phyloP scores from a whole-genome alignment of 2,113 vertebrate species.

The Aptenodytes patagonicus region DNA sequence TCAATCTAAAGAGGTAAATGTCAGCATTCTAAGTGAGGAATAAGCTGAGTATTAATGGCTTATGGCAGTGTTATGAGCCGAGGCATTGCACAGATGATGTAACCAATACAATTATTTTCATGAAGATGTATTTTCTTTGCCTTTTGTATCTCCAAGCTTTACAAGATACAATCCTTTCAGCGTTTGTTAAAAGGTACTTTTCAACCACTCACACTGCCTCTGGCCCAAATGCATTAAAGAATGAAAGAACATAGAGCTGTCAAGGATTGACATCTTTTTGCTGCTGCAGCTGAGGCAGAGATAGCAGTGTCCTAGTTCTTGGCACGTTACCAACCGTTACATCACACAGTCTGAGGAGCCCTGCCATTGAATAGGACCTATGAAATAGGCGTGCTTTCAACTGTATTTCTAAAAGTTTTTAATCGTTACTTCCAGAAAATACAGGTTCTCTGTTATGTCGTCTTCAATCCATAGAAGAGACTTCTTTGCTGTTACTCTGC shows the following conservation, averaged over 20 bases:
- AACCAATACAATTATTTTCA: conserved; percentile 1
- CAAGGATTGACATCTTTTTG: not conserved
- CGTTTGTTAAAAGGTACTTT: conserved; percentile 6
- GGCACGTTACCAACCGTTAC: not conserved
- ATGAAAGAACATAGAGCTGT: not conserved
- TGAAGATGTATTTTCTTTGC: not conserved
- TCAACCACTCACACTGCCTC: not conserved
- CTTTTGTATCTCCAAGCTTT: not conserved
- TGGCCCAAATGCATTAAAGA: conserved; percentile 34
- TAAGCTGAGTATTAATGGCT: not conserved
- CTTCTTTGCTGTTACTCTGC: not conserved
- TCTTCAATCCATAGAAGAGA: not conserved
- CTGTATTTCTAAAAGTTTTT: not conserved
- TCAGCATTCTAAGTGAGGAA: not conserved
- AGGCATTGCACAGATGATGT: not conserved
- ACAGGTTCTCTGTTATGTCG: not conserved
- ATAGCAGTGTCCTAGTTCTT: not conserved
- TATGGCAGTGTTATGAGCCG: not conserved
- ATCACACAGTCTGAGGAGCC: not conserved
- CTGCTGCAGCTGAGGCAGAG: not conserved
- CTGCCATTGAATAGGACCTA: not conserved
- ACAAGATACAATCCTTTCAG: not conserved
- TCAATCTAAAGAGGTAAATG: not conserved
- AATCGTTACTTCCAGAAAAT: not conserved
- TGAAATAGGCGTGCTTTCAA: not conserved